Conservation (phyloP, 2,888 invertebrate species). For the Erpobdella octoculata region DNA sequence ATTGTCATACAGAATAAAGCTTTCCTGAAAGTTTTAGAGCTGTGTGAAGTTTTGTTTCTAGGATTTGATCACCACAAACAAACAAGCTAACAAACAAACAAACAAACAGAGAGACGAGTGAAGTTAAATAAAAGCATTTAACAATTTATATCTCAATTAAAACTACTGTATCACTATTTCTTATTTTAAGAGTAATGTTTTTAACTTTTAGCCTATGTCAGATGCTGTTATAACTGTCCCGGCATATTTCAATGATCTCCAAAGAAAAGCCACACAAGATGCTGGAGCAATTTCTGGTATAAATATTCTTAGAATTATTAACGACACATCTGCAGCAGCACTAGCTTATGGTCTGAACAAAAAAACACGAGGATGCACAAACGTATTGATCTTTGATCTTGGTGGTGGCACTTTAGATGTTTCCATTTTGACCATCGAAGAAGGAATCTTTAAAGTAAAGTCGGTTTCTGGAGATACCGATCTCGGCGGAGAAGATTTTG, state of each 20-base stretch:
- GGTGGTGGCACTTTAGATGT: conserved; percentile 90
- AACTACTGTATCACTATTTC: too few species aligned
- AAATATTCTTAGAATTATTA: conserved; percentile 72
- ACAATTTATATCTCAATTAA: too few species aligned
- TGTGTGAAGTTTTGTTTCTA: too few species aligned
- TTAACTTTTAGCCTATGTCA: conserved; percentile 43
- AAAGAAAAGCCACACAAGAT: conserved; percentile 67
- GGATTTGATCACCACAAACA: too few species aligned
- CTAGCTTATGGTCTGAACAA: conserved; percentile 58
- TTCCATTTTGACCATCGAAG: conserved; percentile 86
- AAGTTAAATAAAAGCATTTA: too few species aligned
- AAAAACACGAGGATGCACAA: conserved; percentile 55
- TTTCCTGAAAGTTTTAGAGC: too few species aligned
- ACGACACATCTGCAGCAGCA: conserved; percentile 67
- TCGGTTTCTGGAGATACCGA: conserved; percentile 90
- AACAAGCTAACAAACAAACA: too few species aligned
- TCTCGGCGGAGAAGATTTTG: conserved; percentile 76
- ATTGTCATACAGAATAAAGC: too few species aligned
- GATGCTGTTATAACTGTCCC: conserved; percentile 53
- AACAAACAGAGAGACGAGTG: too few species aligned
- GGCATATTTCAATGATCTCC: conserved; percentile 52
- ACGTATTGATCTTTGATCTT: conserved; percentile 61
- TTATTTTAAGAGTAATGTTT: too few species aligned
- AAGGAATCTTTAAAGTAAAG: conserved; percentile 85
- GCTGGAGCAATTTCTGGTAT: conserved; percentile 74